Conservation (phyloP, 2,888 invertebrate species). For the Erynnis tages region DNA sequence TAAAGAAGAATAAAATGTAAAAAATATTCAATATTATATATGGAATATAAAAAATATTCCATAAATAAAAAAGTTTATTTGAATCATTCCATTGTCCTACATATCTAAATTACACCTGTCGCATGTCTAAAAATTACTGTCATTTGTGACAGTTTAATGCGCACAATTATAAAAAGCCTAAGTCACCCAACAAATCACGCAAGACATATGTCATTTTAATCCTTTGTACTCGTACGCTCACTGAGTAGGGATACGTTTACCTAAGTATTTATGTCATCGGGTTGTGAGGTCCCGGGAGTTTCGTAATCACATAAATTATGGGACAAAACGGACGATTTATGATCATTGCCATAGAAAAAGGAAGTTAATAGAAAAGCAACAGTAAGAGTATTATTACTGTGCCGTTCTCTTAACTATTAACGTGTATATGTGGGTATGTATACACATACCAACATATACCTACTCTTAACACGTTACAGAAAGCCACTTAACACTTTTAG, state of each 20-base stretch:
- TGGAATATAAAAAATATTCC: too few species aligned
- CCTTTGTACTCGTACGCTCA: constrained; percentile 43
- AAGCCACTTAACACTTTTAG: too few species aligned
- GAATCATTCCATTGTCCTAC: not conserved
- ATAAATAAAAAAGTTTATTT: too few species aligned
- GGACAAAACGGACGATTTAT: constrained; percentile 24
- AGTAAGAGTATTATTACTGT: too few species aligned
- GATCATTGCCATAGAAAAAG: constrained; percentile 9
- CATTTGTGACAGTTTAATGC: constrained; percentile 3
- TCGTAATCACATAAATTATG: constrained; percentile 36
- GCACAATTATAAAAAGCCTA: constrained; percentile 16
- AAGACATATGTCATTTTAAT: constrained; percentile 58
- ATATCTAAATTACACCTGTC: not conserved
- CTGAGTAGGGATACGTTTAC: constrained; percentile 45
- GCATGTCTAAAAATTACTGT: constrained; percentile 1
- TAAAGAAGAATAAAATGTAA: too few species aligned
- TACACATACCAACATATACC: too few species aligned
- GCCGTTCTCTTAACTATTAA: too few species aligned
- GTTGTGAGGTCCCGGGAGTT: constrained; percentile 46
- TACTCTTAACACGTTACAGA: too few species aligned
- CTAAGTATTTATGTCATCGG: constrained; percentile 63
- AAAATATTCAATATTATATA: too few species aligned
- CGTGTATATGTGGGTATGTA: too few species aligned
- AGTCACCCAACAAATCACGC: constrained; percentile 35
- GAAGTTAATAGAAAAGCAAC: too few species aligned